Percentiles rank a stretch among this genome's conserved stretches.
These are phyloP conservation scores for Brienomyrus longianalis DNA, from an alignment of 2,113 vertebrate genomes.

Conservation along the genomic window DNA sequence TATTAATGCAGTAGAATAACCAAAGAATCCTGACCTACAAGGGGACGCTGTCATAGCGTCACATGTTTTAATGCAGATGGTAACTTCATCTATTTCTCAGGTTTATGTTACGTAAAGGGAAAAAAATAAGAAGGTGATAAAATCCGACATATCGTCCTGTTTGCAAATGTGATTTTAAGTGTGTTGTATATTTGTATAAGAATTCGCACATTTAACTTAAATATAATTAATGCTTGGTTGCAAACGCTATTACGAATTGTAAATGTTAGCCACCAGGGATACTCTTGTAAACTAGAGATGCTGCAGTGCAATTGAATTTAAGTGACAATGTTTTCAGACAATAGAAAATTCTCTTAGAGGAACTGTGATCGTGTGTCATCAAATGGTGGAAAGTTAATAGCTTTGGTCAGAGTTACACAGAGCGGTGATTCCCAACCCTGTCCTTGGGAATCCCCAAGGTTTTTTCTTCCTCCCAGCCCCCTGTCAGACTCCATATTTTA, in stretches of 20 bases:
- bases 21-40: background rate
- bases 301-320: background rate
- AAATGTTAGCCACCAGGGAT: background rate
- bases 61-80: background rate
- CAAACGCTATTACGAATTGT: background rate
- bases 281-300: background rate
- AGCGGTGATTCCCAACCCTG: background rate
- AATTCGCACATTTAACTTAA: background rate
- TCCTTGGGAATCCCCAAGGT: background rate
- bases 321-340: background rate
- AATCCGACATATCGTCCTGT: background rate
- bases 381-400: background rate
- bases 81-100: background rate
- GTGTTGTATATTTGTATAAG: background rate
- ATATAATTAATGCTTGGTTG: background rate
- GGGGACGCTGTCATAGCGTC: background rate
- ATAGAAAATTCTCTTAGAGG: background rate
- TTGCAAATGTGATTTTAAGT: background rate
- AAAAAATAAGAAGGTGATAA: background rate
- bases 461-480: background rate
- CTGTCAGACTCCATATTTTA: background rate
- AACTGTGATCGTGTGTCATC: background rate
- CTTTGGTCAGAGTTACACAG: background rate
- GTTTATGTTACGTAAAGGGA: background rate
- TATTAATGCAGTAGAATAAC: background rate